Evolutionary conservation across 2,888 invertebrate genomes (phyloP), one percentile per base, ranked within the genome.

Genomic region (Spicauda simplicius): DNA sequence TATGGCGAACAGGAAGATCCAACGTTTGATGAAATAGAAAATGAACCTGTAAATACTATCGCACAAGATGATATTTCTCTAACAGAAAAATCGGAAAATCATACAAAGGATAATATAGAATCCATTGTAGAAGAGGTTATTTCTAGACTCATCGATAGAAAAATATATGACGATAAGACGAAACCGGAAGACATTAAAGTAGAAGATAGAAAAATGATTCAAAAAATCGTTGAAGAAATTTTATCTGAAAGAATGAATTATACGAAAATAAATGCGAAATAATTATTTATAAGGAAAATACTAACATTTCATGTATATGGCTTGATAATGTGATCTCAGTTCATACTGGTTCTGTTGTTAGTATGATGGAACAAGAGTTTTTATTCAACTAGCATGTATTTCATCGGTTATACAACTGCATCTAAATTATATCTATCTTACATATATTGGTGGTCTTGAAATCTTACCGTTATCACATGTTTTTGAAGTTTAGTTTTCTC

Each of bases 111-210:
- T 80, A 90, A 86, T 70, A 83, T 93, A 68, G 88, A 93, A 72
- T 81, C 81, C 12, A 93, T 93, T 69, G 93, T 93, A 0, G 93
- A 94, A 78, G 93, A 93, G 75, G 93, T 93, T 54, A 91, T 93
- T 74, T 72, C 75, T 57, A 87, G 91, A 73, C 81, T 93, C 56
- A 85, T 92, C 76, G 91, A 92, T 77, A 89, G 93, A 75, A 94
- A 94, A 84, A 88, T 94, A 75, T 93, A 92, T 72, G 93, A 93
- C 68, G 92, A 90, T 69, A 94, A 93, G 77, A 88, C 91, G 3
- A 94, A 92, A 79, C 90, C 87, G 20, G 93, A 94, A 77, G 91
- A 92, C 74, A 87, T 91, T 18, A 90, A 82, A 76, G 76, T 83
- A 48, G 91, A 92, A 82, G 91, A 93, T 68, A 86, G 92, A 74